Conservation (phyloP, 2,113 vertebrate genomes). For the Ictalurus furcatus region DNA sequence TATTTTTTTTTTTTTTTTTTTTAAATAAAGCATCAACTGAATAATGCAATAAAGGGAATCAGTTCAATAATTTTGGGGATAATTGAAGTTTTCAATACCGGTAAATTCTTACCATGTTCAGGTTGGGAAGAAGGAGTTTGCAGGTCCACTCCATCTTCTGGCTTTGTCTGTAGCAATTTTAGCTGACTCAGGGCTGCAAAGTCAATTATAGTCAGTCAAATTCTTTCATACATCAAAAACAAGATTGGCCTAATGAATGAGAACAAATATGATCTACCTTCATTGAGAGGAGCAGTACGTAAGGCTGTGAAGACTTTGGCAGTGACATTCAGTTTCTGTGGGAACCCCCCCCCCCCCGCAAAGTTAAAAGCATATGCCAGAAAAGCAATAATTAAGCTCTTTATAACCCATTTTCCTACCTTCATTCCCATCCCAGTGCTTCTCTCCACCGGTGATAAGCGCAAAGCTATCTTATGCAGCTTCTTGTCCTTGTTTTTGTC, state of each 20-base stretch:
- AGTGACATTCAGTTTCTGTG: conserved; percentile 31
- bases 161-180: conserved; percentile 8
- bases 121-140: neutral
- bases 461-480: conserved; percentile 7
- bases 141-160: neutral
- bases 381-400: neutral
- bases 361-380: neutral
- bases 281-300: neutral
- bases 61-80: neutral
- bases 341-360: neutral
- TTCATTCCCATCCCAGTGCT: conserved; percentile 28
- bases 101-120: neutral
- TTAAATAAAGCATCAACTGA: neutral
- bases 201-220: neutral
- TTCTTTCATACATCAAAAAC: neutral
- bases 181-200: conserved; percentile 18
- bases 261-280: neutral
- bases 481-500: neutral
- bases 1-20: neutral
- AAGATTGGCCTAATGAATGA: neutral
- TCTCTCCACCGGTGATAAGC: conserved; percentile 27
- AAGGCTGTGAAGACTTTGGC: conserved; percentile 21
- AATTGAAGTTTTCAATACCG: neutral
- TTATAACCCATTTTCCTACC: conserved; percentile 6
- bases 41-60: neutral